Evolutionary conservation across 2,113 vertebrate species (phyloP), one percentile per base, ranked within the genome.

Genomic region (Elephantulus edwardii): DNA sequence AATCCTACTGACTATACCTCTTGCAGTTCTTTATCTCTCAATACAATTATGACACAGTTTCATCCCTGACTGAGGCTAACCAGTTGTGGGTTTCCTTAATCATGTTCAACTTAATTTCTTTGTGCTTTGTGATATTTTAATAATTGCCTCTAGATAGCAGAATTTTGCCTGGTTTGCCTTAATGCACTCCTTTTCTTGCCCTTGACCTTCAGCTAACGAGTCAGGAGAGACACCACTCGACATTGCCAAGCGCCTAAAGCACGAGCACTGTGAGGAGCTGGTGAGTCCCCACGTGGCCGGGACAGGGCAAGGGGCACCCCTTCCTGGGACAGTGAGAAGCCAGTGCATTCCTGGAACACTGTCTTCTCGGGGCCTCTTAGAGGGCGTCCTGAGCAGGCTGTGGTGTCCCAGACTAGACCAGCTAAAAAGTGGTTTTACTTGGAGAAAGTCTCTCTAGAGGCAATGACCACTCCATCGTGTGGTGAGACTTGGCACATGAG

Each of bases 161-260:
- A 4, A 17, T 35, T 52, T 42, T 8, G 11, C 33, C 4, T 30
- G 16, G 8, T 38, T 46, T 50, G 76, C 35, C 0, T 0, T 77
- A 35, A 72, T 4, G 2, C 28, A 14, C 28, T 42, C 50, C 48
- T 87, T 93, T 38, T 93, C 93, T 95, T 85, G 52, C 86, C 95
- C 86, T 85, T 97, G 87, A 88, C 92, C 94, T 95, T 14, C 74
- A 99, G 99, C 98, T 5, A 99, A 99, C 17, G 98, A 99, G 94
- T 98, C 98, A 0, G 99, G 99, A 93, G 99, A 99, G 96, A 99
- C 98, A 0, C 97, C 99, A 0, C 96, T 99, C 96, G 99, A 99
- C 95, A 97, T 99, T 33, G 98, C 99, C 48, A 98, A 94, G 91
- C 98, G 99, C n/a, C 98, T 99, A 46, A 97, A 98, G 74, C 98